Evolutionary conservation across 1,140 invertebrate species (phyloP).

Genomic region (Laupala kohalensis): DNA sequence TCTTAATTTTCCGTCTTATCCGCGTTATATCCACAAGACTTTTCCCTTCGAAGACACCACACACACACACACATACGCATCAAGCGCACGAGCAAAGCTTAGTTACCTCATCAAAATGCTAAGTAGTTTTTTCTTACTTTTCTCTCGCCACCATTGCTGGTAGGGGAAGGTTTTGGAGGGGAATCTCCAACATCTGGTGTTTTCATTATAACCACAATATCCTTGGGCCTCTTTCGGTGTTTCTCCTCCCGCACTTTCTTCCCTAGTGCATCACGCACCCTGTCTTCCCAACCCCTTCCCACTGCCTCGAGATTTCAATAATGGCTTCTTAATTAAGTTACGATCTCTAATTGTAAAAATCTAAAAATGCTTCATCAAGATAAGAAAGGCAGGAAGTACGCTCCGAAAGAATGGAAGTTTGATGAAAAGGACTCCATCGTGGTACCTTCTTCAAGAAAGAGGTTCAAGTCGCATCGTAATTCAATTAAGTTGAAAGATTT

Average conservation of each 20-base stretch:
- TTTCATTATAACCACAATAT: conserved; percentile 15
- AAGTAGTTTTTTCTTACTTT: conserved; percentile 9
- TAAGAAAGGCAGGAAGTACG: not conserved
- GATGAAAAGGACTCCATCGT: not conserved
- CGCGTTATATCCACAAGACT: not conserved
- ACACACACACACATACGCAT: not conserved
- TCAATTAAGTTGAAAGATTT: not conserved
- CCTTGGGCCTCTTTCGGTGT: not conserved
- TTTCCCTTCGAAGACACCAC: not conserved
- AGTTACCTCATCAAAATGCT: conserved; percentile 15
- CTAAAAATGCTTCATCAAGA: not conserved
- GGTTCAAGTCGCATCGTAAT: not conserved
- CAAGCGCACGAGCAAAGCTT: conserved; percentile 1
- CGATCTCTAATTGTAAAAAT: conserved; percentile 9
- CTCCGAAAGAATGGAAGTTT: not conserved
- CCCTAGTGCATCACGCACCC: not conserved
- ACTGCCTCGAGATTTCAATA: conserved; percentile 10
- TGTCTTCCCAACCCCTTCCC: not conserved
- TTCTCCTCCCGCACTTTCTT: not conserved
- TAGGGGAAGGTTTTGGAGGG: not conserved
- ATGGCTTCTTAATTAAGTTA: conserved; percentile 14
- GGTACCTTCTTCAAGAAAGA: not conserved
- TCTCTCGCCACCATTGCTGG: not conserved
- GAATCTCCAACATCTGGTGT: conserved; percentile 12
- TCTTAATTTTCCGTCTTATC: not conserved